Evolutionary conservation across 2,888 invertebrate genomes (phyloP).

Genomic region (Pardosa pseudoannulata): DNA sequence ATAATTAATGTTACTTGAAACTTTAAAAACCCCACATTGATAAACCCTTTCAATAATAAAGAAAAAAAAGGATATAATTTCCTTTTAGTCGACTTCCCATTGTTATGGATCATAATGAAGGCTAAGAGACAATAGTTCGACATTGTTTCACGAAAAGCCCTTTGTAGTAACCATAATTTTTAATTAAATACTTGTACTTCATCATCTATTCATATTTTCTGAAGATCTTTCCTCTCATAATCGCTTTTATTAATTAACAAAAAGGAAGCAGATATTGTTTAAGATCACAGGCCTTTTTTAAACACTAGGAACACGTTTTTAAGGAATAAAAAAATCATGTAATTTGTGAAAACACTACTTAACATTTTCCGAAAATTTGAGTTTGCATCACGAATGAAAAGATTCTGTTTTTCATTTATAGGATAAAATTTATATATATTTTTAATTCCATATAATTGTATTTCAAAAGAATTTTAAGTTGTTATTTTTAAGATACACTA

Average conservation of each 20-base stretch:
- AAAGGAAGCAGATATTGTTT: not conserved
- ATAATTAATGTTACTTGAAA: too few relatives aligned
- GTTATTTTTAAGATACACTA: too few relatives aligned
- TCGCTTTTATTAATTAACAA: not conserved
- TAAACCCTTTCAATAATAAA: not conserved
- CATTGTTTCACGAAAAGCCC: not conserved
- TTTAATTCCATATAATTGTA: too few relatives aligned
- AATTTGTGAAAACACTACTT: too few relatives aligned
- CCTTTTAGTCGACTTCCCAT: not conserved
- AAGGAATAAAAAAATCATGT: too few relatives aligned
- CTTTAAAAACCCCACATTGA: not conserved
- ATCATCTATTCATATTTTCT: not conserved
- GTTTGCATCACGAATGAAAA: too few relatives aligned
- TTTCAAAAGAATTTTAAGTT: too few relatives aligned
- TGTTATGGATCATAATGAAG: not conserved
- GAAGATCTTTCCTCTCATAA: not conserved
- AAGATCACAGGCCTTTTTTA: too few relatives aligned
- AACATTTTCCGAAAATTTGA: too few relatives aligned
- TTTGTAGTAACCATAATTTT: constrained; percentile 1
- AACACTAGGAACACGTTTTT: too few relatives aligned
- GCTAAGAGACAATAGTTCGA: not conserved
- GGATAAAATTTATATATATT: too few relatives aligned
- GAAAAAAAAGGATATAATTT: not conserved
- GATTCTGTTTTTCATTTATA: too few relatives aligned
- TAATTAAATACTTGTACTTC: constrained; percentile 10